Percentiles rank a stretch among this genome's conserved stretches.
Conservation (phyloP, 2,797 vertebrate genomes). For the Coracias cyanogaster region DNA sequence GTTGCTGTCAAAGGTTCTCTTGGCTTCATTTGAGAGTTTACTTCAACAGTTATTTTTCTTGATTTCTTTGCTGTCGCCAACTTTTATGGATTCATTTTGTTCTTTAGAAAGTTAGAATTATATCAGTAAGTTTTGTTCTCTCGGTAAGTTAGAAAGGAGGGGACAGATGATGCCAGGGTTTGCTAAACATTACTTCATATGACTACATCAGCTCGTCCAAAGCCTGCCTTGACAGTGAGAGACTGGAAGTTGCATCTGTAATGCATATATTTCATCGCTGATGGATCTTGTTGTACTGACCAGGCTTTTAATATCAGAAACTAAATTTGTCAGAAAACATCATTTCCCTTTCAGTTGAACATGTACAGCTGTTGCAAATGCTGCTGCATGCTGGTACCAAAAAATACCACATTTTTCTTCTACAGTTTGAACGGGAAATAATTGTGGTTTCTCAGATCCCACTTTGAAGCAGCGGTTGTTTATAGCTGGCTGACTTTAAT, state of each 20-base stretch:
- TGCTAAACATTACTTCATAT: neutral
- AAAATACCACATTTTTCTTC: conserved; percentile 16
- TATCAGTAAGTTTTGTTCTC: neutral
- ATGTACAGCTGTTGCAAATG: neutral
- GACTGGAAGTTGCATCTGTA: neutral
- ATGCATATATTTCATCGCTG: neutral
- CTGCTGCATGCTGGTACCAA: neutral
- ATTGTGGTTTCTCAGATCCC: conserved; percentile 52
- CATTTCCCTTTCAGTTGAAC: conserved; percentile 15
- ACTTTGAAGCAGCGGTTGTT: neutral
- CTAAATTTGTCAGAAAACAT: neutral
- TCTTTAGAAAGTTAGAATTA: neutral
- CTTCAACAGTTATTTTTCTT: neutral
- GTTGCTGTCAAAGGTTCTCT: neutral
- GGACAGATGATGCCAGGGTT: neutral
- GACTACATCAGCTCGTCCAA: neutral
- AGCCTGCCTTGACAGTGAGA: neutral
- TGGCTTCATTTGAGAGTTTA: neutral
- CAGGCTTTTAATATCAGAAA: neutral
- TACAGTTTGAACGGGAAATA: conserved; percentile 50
- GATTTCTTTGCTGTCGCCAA: neutral
- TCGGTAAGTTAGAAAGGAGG: neutral
- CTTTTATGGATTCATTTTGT: neutral
- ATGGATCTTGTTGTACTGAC: neutral
- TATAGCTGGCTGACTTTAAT: conserved; percentile 22